Evolutionary conservation across 2,113 vertebrate species (phyloP).

Genomic region (Passer montanus): DNA sequence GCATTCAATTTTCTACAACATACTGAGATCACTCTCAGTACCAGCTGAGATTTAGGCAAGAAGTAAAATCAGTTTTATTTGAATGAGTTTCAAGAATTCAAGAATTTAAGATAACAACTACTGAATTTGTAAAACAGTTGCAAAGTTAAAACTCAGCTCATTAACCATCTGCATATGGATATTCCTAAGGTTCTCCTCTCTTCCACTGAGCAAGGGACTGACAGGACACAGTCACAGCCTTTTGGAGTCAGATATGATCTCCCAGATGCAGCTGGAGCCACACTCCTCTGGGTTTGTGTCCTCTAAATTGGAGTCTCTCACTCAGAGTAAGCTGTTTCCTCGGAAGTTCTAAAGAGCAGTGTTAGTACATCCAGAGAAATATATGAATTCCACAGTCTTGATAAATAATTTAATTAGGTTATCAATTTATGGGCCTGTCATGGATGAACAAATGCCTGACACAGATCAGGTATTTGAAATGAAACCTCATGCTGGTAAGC

Average conservation of each 20-base stretch:
- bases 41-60: background rate
- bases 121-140: background rate
- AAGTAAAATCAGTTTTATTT: background rate
- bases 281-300: background rate
- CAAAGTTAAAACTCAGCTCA: background rate
- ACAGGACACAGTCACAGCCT: background rate
- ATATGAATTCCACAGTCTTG: background rate
- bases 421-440: background rate
- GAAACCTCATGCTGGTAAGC: background rate
- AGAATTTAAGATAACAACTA: background rate
- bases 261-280: background rate
- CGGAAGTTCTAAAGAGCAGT: background rate
- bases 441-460: background rate
- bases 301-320: background rate
- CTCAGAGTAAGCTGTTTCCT: background rate
- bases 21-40: background rate
- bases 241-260: background rate
- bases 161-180: background rate
- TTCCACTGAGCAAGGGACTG: background rate
- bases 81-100: background rate
- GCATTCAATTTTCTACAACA: background rate
- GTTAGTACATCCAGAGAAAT: background rate
- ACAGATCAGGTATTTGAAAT: background rate
- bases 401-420: conserved; percentile 15
- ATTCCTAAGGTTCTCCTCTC: background rate